A percentile compares a stretch with the other conserved stretches of the same genome.
Evolutionary conservation across 23 tunicate genomes (phyloP).

Genomic region (Halocynthia aurantium): DNA sequence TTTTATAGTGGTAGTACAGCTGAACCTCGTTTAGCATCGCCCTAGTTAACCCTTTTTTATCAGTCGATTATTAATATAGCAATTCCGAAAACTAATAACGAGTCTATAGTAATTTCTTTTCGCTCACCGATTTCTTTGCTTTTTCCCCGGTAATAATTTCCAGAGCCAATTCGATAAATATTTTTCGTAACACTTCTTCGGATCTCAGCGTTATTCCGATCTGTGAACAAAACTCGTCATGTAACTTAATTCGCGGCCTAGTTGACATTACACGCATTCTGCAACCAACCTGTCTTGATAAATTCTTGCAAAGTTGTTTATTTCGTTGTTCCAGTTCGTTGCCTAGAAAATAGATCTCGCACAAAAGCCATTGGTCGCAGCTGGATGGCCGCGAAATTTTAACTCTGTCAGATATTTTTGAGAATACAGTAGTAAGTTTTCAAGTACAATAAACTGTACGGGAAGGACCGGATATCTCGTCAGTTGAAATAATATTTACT

Average conservation of each 20-base stretch:
- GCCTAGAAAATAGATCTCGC: slow-evolving; percentile 39
- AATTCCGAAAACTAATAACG: too few species aligned
- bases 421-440: too few species aligned
- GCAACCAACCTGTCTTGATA: slow-evolving; percentile 63
- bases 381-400: slow-evolving; percentile 34
- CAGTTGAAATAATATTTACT: too few species aligned
- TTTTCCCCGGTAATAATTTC: slow-evolving; percentile 33
- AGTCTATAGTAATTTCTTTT: too few species aligned
- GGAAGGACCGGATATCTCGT: too few species aligned
- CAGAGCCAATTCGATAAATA: slow-evolving; percentile 53
- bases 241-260: background rate
- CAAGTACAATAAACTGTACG: too few species aligned
- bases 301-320: slow-evolving; percentile 29
- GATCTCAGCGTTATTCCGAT: slow-evolving; percentile 79
- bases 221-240: slow-evolving; percentile 18
- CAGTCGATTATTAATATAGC: too few species aligned
- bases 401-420: slow-evolving; percentile 6
- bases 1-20: too few species aligned
- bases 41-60: too few species aligned
- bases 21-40: too few species aligned
- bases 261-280: background rate
- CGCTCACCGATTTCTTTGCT: too few species aligned
- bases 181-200: slow-evolving; percentile 77
- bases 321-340: slow-evolving; percentile 43
- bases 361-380: slow-evolving; percentile 33